Conservation (phyloP, 1,140 invertebrate species). For the Lerema accius region DNA sequence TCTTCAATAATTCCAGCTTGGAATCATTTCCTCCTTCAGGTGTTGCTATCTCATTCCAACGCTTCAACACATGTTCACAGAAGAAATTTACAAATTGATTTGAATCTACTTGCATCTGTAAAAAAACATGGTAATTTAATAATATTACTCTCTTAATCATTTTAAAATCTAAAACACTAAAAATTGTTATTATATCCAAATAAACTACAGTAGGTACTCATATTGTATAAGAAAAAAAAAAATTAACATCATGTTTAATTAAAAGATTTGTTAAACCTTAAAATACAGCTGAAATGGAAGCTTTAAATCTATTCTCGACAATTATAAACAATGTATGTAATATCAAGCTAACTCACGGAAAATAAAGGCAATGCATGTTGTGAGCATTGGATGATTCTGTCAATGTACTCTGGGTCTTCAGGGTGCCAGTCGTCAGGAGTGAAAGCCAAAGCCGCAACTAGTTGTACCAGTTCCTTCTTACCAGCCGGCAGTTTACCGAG, state of each 20-base stretch:
- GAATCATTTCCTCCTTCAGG: constrained; percentile 86
- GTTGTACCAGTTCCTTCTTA: constrained; percentile 93
- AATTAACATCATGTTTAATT: no score
- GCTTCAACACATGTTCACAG: constrained; percentile 92
- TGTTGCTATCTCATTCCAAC: constrained; percentile 83
- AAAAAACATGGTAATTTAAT: constrained; percentile 39
- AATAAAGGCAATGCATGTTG: constrained; percentile 93
- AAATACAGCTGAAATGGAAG: no score
- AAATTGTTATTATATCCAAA: no score
- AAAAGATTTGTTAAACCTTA: no score
- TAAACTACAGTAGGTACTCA: no score
- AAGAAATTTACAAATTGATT: constrained; percentile 94
- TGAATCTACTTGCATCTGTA: constrained; percentile 94
- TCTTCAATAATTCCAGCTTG: constrained; percentile 92
- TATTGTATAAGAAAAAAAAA: no score
- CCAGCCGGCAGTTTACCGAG: constrained; percentile 91
- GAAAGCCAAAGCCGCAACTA: constrained; percentile 92
- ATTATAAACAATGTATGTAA: no score
- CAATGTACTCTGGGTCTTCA: constrained; percentile 89
- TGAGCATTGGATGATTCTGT: constrained; percentile 92
- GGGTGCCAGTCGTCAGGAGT: constrained; percentile 91
- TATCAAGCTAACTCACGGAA: constrained; percentile 93
- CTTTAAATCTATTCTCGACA: constrained; percentile 22
- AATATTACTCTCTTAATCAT: no score
- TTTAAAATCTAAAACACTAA: no score